These are phyloP conservation scores for Phylloscopus trochilus DNA, from an alignment of 2,113 vertebrate species.

Conservation along the genomic window DNA sequence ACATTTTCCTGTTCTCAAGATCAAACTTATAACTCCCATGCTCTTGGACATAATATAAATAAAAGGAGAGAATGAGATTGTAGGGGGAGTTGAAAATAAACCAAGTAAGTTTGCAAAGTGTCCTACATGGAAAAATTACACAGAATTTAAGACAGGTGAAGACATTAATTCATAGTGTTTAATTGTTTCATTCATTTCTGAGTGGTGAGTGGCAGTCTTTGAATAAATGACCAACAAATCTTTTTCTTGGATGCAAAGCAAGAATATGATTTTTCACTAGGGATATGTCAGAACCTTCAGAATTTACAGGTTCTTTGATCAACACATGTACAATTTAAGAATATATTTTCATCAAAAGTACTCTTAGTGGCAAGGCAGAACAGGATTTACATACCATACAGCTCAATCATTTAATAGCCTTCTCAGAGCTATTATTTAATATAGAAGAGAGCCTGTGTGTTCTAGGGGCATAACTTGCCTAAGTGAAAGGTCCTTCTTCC, in stretches of 20 bases:
- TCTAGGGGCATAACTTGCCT: background rate
- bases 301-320: background rate
- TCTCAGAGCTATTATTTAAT: background rate
- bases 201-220: background rate
- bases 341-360: background rate
- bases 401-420: background rate
- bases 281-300: background rate
- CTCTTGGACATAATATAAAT: background rate
- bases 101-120: background rate
- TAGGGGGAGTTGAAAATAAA: background rate
- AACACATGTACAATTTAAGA: background rate
- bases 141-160: background rate
- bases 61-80: background rate
- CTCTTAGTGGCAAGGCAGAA: background rate
- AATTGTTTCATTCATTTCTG: background rate
- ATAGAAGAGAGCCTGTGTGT: background rate
- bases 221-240: background rate
- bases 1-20: background rate
- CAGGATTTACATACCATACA: rapidly evolving
- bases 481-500: background rate
- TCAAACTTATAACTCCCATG: background rate
- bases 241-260: background rate
- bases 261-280: background rate
- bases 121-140: background rate
- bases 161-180: background rate